phyloP scores from a whole-genome alignment of 2,113 vertebrate species.

The Pelmatolapia mariae region DNA sequence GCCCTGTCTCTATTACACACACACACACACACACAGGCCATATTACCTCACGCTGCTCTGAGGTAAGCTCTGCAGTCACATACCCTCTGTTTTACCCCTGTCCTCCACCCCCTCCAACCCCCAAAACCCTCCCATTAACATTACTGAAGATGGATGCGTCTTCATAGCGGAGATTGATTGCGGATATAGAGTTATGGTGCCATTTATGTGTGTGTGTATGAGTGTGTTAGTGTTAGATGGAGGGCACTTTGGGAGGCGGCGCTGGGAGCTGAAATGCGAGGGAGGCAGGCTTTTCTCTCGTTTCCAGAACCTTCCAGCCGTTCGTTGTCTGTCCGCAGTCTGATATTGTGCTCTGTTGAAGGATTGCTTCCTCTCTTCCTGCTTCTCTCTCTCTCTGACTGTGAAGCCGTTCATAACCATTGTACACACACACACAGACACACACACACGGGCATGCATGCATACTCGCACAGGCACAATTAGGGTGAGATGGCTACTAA shows the following conservation, averaged over 20 bases:
- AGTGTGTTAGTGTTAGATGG: conserved; percentile 66
- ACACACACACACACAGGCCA: not conserved
- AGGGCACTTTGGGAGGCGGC: conserved; percentile 84
- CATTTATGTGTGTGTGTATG: conserved; percentile 85
- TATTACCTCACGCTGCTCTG: conserved; percentile 75
- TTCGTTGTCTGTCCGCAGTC: conserved; percentile 63
- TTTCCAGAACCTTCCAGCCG: conserved; percentile 68
- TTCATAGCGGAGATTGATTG: conserved; percentile 99
- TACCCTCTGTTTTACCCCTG: conserved; percentile 92
- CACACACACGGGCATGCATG: conserved; percentile 5
- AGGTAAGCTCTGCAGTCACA: conserved; percentile 87
- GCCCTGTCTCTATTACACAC: conserved; percentile 2
- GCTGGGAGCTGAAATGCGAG: conserved; percentile 85
- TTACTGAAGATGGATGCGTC: conserved; percentile 98
- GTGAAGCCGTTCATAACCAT: conserved; percentile 42
- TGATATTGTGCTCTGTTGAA: conserved; percentile 71
- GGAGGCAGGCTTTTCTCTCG: conserved; percentile 67
- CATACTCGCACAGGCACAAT: conserved; percentile 39
- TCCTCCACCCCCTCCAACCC: conserved; percentile 73
- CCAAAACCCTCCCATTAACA: conserved; percentile 87
- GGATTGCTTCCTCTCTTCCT: conserved; percentile 68
- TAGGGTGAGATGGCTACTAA: conserved; percentile 65
- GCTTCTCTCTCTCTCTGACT: conserved; percentile 40
- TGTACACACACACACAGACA: not conserved
- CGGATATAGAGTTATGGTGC: conserved; percentile 96